These are phyloP conservation scores for Coilia nasus DNA, from an alignment of 2,797 vertebrate species.

Conservation along the genomic window DNA sequence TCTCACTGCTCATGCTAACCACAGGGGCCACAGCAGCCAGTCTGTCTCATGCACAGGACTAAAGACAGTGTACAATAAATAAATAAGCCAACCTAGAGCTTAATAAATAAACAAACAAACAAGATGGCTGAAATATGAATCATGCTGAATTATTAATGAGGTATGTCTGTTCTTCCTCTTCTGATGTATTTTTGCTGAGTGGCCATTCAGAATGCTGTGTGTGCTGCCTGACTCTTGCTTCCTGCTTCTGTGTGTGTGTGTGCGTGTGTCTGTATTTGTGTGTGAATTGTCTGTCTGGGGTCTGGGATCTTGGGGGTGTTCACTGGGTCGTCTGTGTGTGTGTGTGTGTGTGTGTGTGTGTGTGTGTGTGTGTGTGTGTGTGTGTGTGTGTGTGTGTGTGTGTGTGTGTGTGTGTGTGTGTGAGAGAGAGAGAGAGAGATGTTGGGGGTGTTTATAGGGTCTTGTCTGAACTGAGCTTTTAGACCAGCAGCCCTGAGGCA, in stretches of 20 bases:
- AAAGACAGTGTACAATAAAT: neutral
- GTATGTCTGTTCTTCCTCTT: slow-evolving; percentile 16
- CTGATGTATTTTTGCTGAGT: neutral
- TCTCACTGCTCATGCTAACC: neutral
- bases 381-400: no score
- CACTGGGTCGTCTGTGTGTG: no score
- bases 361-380: no score
- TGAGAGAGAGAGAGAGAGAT: no score
- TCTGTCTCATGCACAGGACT: neutral
- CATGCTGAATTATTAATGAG: slow-evolving; percentile 36
- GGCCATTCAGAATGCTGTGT: neutral
- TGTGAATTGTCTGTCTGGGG: no score
- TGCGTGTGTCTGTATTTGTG: no score
- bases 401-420: no score
- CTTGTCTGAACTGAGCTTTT: neutral
- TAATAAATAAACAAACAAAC: neutral
- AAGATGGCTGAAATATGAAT: slow-evolving; percentile 34
- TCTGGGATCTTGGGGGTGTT: no score
- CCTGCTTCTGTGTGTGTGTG: no score
- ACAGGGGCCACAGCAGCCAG: neutral
- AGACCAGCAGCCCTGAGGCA: neutral
- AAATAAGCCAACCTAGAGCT: neutral
- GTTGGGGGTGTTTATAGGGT: neutral
- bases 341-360: no score
- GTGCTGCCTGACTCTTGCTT: neutral